Evolutionary conservation across 2,888 invertebrate genomes (phyloP).

Genomic region (Hirtodrosophila confusa): DNA sequence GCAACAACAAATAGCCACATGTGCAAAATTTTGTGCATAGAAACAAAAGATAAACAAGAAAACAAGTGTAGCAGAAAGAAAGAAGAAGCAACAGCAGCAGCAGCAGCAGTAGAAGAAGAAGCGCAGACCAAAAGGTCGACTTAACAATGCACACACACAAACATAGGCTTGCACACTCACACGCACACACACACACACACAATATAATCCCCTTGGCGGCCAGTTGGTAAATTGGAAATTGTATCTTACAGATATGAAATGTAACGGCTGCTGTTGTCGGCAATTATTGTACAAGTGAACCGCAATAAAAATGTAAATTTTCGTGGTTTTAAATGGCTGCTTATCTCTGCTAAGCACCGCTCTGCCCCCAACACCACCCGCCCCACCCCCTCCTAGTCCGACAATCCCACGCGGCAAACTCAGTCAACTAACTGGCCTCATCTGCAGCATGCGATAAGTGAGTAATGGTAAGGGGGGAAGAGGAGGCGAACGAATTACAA

Average conservation of each 20-base stretch:
- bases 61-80: constrained; percentile 64
- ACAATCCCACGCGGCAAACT: background rate
- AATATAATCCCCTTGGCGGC: constrained; percentile 46
- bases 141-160: constrained; percentile 28
- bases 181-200: background rate
- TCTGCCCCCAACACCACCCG: background rate
- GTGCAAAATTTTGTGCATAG: constrained; percentile 75
- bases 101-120: constrained; percentile 13
- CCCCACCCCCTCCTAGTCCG: background rate
- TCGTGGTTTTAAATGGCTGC: constrained; percentile 49
- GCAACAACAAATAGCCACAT: constrained; percentile 61
- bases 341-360: constrained; percentile 37
- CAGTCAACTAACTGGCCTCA: constrained; percentile 32
- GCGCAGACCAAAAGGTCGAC: constrained; percentile 21
- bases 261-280: constrained; percentile 48
- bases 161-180: background rate
- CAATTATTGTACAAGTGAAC: constrained; percentile 72
- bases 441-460: constrained; percentile 40
- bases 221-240: constrained; percentile 57
- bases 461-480: background rate
- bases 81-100: constrained; percentile 3
- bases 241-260: constrained; percentile 59
- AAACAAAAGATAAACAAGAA: constrained; percentile 69
- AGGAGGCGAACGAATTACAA: constrained; percentile 3
- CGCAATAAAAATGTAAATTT: constrained; percentile 77